Percentiles rank a stretch among this genome's conserved stretches.
phyloP scores from a whole-genome alignment of 2,797 vertebrate species.

The Crenichthys baileyi region DNA sequence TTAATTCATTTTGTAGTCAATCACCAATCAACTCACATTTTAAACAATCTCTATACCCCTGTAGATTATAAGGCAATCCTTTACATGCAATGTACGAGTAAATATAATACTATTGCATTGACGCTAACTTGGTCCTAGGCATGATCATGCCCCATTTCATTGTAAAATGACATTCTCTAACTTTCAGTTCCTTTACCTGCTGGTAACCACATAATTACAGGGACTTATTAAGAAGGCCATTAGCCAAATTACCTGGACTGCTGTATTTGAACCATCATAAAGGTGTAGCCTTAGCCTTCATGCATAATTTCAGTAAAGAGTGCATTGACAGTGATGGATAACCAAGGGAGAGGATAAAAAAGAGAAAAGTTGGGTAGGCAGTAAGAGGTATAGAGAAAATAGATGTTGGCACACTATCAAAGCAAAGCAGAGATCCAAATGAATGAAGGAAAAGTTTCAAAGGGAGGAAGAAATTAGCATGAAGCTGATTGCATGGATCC shows the following conservation, averaged over 20 bases:
- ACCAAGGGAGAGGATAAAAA: constrained; percentile 18
- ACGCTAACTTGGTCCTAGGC: background rate
- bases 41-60: background rate
- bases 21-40: no score
- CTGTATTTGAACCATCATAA: constrained; percentile 32
- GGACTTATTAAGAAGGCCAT: constrained; percentile 40
- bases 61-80: background rate
- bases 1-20: no score
- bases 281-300: constrained; percentile 30
- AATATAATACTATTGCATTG: background rate
- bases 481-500: constrained; percentile 56
- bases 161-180: constrained; percentile 23
- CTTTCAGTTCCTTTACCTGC: constrained; percentile 25
- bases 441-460: constrained; percentile 45
- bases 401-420: constrained; percentile 24
- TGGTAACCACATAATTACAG: constrained; percentile 35
- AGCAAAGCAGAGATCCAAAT: constrained; percentile 39
- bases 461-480: constrained; percentile 57
- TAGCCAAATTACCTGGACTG: constrained; percentile 38
- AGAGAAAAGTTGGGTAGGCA: constrained; percentile 17
- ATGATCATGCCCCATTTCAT: background rate
- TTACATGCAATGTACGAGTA: background rate
- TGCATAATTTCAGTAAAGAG: constrained; percentile 47
- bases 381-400: constrained; percentile 2
- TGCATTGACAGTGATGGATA: constrained; percentile 52